Conservation (phyloP, 2,888 invertebrate species). For the Melieria crassipennis region DNA sequence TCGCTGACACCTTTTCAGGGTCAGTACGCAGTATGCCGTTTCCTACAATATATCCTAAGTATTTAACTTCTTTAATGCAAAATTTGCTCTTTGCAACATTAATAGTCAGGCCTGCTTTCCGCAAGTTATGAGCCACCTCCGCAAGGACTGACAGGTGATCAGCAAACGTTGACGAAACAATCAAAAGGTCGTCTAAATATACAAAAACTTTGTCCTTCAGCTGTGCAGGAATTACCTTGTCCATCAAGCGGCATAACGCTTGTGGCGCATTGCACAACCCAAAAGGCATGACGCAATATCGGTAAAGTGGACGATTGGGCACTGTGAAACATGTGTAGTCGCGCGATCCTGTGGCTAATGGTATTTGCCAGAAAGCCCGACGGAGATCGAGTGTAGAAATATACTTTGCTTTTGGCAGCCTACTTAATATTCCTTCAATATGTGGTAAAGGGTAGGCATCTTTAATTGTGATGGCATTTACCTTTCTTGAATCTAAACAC, state of each 20-base stretch:
- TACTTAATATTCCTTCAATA: background rate
- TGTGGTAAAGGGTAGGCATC: background rate
- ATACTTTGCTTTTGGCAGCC: background rate
- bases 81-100: conserved; percentile 21
- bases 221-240: conserved; percentile 23
- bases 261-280: conserved; percentile 17
- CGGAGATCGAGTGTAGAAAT: background rate
- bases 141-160: conserved; percentile 4
- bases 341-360: background rate
- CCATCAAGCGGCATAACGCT: conserved; percentile 26
- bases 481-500: conserved; percentile 50
- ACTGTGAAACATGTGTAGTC: conserved; percentile 11
- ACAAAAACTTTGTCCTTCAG: conserved; percentile 26
- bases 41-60: conserved; percentile 24
- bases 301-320: background rate
- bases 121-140: conserved; percentile 21
- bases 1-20: conserved; percentile 28
- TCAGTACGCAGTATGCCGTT: conserved; percentile 15
- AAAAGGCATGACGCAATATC: background rate
- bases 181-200: conserved; percentile 25
- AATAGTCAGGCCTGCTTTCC: conserved; percentile 15
- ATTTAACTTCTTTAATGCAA: conserved; percentile 24
- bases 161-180: conserved; percentile 14
- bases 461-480: background rate
- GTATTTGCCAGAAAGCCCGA: conserved; percentile 3